A percentile compares a stretch with the other conserved stretches of the same genome.
phyloP scores from a whole-genome alignment of 2,113 vertebrate species.

The Nothocercus nigrocapillus region DNA sequence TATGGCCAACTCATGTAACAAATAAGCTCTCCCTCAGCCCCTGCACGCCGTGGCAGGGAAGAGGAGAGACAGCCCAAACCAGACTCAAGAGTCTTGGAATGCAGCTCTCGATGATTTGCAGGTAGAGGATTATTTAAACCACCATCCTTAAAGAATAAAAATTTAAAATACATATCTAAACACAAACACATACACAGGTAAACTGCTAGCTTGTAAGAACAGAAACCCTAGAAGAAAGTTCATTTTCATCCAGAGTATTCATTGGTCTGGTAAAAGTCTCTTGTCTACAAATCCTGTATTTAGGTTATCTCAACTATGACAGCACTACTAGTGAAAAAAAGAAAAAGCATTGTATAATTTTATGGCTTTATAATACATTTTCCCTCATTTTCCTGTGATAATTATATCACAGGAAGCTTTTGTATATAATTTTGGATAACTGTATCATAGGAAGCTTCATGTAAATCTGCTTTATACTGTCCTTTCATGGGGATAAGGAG shows the following conservation, averaged over 20 bases:
- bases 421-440: neutral
- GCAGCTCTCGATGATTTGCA: neutral
- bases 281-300: accelerated
- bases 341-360: neutral
- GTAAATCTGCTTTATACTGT: neutral
- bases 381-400: neutral
- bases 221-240: neutral
- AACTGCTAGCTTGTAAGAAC: neutral
- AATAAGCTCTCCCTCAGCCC: neutral
- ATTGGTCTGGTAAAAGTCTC: neutral
- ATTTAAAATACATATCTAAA: neutral
- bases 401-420: neutral
- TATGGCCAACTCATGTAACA: neutral
- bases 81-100: neutral
- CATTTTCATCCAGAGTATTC: neutral
- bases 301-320: neutral
- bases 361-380: neutral
- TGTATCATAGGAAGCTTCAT: neutral
- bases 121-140: neutral
- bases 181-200: neutral
- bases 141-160: neutral
- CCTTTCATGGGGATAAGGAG: neutral
- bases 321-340: neutral
- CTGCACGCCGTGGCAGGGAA: neutral
- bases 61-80: neutral